Conservation (phyloP, 2,888 invertebrate species). For the Sminthurinus aureus region DNA sequence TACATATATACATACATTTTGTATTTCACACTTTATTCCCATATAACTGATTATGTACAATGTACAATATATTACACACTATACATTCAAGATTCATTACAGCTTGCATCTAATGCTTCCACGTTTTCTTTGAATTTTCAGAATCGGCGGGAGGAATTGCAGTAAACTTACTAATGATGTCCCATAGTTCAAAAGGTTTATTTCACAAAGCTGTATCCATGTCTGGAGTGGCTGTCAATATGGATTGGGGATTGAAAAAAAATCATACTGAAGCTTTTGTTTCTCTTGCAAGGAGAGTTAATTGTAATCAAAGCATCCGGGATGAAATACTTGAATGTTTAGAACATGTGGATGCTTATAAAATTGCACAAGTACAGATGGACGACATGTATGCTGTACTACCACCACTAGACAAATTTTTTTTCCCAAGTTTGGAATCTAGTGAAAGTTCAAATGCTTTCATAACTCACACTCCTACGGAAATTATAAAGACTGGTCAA, state of each 20-base stretch:
- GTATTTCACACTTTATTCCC: neutral
- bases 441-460: neutral
- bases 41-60: neutral
- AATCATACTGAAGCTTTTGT: neutral
- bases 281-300: neutral
- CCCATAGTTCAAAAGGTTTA: neutral
- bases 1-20: neutral
- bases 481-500: neutral
- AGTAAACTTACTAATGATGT: conserved; percentile 1
- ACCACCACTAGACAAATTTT: neutral
- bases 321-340: neutral
- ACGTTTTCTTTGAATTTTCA: neutral
- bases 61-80: neutral
- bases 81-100: neutral
- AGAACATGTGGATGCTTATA: neutral
- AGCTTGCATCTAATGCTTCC: neutral
- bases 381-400: neutral
- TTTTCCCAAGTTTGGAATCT: neutral
- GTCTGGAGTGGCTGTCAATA: neutral
- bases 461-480: neutral
- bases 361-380: neutral
- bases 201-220: neutral
- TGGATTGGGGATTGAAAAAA: neutral
- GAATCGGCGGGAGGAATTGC: neutral
- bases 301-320: neutral